These are phyloP conservation scores for Eurois occulta DNA, from an alignment of 2,888 invertebrate species.

Conservation along the genomic window DNA sequence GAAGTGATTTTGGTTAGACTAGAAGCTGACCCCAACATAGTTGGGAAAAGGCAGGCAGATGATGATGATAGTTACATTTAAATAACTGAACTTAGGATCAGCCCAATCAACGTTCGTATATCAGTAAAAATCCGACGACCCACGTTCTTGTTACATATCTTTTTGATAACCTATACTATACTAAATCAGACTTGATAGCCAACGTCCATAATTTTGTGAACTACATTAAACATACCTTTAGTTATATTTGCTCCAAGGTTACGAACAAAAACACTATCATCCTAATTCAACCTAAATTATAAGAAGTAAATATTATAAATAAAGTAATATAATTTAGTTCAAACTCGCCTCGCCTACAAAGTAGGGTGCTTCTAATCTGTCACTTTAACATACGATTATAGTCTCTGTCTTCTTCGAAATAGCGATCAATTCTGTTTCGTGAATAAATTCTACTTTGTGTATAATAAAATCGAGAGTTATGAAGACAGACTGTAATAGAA, in stretches of 20 bases:
- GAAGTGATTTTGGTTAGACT: neutral
- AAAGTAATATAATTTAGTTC: slow-evolving; percentile 46
- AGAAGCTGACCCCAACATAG: neutral
- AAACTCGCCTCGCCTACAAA: slow-evolving; percentile 41
- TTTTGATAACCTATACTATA: neutral
- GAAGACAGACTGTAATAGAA: slow-evolving; percentile 19
- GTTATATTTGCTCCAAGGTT: slow-evolving; percentile 26
- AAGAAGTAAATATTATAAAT: slow-evolving; percentile 44
- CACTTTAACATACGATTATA: slow-evolving; percentile 49
- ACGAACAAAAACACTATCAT: slow-evolving; percentile 5
- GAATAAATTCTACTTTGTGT: slow-evolving; percentile 51
- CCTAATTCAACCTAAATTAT: slow-evolving; percentile 29
- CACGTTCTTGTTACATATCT: neutral
- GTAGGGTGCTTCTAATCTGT: slow-evolving; percentile 41
- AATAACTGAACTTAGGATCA: neutral
- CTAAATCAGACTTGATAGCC: neutral
- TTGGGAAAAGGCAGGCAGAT: neutral
- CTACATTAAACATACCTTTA: neutral
- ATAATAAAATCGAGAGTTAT: slow-evolving; percentile 42
- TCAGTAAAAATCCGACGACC: neutral
- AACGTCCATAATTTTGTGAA: slow-evolving; percentile 11
- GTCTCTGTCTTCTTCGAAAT: slow-evolving; percentile 38
- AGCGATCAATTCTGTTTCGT: slow-evolving; percentile 33
- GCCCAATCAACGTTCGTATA: neutral
- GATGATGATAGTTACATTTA: neutral